Percentiles rank a stretch among this genome's conserved stretches.
These are phyloP conservation scores for Emmelina monodactyla DNA, from an alignment of 2,888 invertebrate genomes.

Conservation along the genomic window DNA sequence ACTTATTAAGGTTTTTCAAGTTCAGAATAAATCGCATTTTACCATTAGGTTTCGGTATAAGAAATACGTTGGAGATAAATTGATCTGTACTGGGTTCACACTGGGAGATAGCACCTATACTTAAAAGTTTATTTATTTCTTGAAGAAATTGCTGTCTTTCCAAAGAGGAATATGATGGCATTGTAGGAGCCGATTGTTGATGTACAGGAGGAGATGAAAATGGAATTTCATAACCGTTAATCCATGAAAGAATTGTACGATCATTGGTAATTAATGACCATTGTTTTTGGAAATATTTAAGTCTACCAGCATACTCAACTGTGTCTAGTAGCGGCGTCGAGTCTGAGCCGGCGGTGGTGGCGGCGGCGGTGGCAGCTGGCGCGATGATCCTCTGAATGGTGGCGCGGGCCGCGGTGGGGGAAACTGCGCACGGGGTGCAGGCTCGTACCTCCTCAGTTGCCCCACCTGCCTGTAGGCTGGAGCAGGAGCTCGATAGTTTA, in stretches of 20 bases:
- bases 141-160: no score
- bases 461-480: no score
- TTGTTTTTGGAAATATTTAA: neutral
- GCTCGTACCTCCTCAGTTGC: no score
- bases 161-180: no score
- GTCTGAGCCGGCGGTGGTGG: no score
- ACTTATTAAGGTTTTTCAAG: slow-evolving; percentile 2
- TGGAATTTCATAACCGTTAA: neutral
- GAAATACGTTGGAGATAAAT: slow-evolving; percentile 3
- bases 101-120: neutral
- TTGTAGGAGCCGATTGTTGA: neutral
- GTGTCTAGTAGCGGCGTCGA: no score
- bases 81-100: slow-evolving; percentile 1
- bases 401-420: no score
- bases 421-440: no score
- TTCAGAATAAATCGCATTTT: slow-evolving; percentile 3
- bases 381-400: no score
- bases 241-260: slow-evolving; percentile 1
- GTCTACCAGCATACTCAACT: slow-evolving; percentile 3
- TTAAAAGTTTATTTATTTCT: no score
- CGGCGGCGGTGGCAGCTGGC: no score
- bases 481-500: no score
- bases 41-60: slow-evolving; percentile 3
- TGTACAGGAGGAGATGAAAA: neutral
- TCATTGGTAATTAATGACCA: slow-evolving; percentile 2